Evolutionary conservation across 1,140 invertebrate genomes (phyloP), one percentile per base, ranked within the genome.

Genomic region (Frieseomelitta varia): DNA sequence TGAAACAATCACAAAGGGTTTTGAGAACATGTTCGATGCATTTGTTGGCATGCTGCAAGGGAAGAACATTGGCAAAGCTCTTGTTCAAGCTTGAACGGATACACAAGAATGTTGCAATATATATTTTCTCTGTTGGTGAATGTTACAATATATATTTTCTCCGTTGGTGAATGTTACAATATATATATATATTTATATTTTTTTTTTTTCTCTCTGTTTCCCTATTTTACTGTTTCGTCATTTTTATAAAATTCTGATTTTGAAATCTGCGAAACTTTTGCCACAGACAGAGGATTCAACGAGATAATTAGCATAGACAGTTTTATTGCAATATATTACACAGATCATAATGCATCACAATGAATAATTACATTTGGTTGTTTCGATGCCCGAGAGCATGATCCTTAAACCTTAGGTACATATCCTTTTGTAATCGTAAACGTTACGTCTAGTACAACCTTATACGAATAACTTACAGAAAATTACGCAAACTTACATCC

Each of bases 21-120:
- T 97, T 88, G 96, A 97, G 63, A 96, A 96, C 78, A 96, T 96
- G 93, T 95, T 95, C 39, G 90, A 96, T 27, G 96, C 96, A 15
- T 97, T 97, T 87, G 93, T 96, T 67, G 95, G 95, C 34, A 95
- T 97, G 91, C 93, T 97, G 51, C 92, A 92, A 55, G 96, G 97
- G 39, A 94, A 95, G 77, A 97, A 96, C 92, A 94, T 91, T 30
- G 97, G 97, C 53, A 97, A 97, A 94, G 95, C 96, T 65, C 90
- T 97, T 78, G 95, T 97, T 15, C 95, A 96, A 93, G 94, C 93
- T 4, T 88, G 12, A 87, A 55, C 2, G 34, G 10, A 51, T 3
- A 27, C 6, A 27, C 17, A 65, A 17, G 15, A 30, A 77, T 77
- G 47, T 34, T n/a, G n/a, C n/a, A n/a, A n/a, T n/a, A n/a, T n/a